Evolutionary conservation across 2,113 vertebrate genomes (phyloP).

Genomic region (Menura novaehollandiae): DNA sequence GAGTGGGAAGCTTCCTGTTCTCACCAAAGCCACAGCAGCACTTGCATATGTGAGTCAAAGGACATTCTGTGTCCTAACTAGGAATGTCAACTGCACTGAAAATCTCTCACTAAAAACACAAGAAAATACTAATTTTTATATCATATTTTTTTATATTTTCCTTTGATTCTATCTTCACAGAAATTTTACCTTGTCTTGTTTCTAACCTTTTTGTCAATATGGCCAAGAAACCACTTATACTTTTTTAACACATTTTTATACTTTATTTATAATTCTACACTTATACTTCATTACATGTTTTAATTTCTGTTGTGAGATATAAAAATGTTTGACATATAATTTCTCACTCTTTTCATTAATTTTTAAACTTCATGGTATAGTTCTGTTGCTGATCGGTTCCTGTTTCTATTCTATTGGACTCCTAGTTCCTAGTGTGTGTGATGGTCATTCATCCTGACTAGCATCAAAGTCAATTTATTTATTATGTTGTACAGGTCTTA

Average conservation of each 20-base stretch:
- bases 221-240: background rate
- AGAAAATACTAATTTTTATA: background rate
- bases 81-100: background rate
- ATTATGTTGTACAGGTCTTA: background rate
- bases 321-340: background rate
- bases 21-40: background rate
- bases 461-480: background rate
- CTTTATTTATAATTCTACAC: background rate
- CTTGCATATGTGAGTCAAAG: background rate
- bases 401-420: background rate
- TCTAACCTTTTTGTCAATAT: background rate
- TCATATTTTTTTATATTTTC: background rate
- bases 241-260: background rate
- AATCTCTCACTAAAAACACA: background rate
- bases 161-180: background rate
- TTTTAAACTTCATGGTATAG: background rate
- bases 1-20: background rate
- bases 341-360: background rate
- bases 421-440: background rate
- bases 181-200: background rate
- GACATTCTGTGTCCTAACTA: background rate
- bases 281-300: background rate
- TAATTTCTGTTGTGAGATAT: background rate
- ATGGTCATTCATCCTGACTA: background rate
- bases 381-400: background rate